Conservation (phyloP, 2,113 vertebrate species). For the Rafetus swinhoei region DNA sequence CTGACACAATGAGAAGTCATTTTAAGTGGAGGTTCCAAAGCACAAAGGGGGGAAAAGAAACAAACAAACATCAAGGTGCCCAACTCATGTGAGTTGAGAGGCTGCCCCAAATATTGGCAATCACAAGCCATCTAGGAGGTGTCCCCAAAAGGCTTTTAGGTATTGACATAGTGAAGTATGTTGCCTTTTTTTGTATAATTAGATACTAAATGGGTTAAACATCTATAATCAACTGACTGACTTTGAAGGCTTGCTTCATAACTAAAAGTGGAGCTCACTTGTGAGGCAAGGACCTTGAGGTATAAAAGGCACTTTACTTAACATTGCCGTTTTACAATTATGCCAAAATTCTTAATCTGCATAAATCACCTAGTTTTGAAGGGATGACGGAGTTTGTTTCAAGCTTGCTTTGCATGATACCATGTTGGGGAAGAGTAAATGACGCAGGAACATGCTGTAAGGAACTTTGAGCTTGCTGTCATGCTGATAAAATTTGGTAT, state of each 20-base stretch:
- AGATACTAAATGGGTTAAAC: constrained; percentile 16
- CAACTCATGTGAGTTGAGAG: background rate
- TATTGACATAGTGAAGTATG: background rate
- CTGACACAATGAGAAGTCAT: background rate
- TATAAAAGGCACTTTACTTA: constrained; percentile 3
- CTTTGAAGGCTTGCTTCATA: constrained; percentile 1
- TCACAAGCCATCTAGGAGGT: background rate
- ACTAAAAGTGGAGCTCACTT: constrained; percentile 46
- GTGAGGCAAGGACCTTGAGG: constrained; percentile 29
- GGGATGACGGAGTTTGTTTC: constrained; percentile 29
- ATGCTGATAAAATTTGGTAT: background rate
- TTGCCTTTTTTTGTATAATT: constrained; percentile 9
- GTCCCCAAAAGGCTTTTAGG: background rate
- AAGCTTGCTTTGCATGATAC: constrained; percentile 6
- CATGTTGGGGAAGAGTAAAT: background rate
- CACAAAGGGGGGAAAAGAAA: too few relatives aligned
- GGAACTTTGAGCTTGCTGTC: background rate
- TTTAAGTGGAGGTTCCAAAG: background rate
- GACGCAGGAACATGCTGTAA: background rate
- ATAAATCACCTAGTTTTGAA: constrained; percentile 30
- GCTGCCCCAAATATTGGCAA: background rate
- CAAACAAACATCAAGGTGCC: background rate
- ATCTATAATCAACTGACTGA: background rate
- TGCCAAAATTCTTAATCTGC: constrained; percentile 1
- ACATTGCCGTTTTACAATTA: constrained; percentile 8